These are phyloP conservation scores for Daboia siamensis DNA, from an alignment of 2,113 vertebrate species.

Conservation along the genomic window DNA sequence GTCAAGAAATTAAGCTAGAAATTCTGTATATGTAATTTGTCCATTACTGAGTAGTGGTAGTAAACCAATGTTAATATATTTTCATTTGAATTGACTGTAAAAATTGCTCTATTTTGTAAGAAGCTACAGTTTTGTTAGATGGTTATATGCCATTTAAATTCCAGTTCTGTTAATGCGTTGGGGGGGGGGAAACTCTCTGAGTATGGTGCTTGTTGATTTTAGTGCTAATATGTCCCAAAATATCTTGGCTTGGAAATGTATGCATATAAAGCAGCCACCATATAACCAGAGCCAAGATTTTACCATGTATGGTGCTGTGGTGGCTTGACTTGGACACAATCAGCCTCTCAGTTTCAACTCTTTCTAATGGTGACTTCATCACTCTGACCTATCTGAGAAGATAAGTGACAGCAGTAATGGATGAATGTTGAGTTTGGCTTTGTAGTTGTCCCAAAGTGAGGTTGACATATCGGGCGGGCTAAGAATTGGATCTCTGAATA, in stretches of 20 bases:
- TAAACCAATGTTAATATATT: neutral
- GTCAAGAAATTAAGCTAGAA: neutral
- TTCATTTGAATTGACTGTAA: neutral
- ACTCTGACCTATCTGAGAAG: neutral
- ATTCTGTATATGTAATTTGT: neutral
- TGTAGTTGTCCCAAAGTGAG: accelerated
- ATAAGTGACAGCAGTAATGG: neutral
- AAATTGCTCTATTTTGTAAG: neutral
- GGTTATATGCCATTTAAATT: neutral
- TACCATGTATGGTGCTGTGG: constrained; percentile 16
- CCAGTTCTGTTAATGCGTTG: neutral
- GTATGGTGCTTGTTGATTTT: neutral
- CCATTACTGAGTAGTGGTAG: neutral
- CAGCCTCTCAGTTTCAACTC: neutral
- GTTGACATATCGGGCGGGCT: neutral
- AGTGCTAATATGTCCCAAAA: constrained; percentile 53
- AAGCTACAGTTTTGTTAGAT: neutral
- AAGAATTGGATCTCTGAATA: neutral
- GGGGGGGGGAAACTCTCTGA: neutral
- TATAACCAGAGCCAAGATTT: constrained; percentile 44
- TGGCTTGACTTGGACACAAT: neutral
- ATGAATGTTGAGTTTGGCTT: neutral
- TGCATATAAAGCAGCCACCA: constrained; percentile 49
- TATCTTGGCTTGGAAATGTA: neutral
- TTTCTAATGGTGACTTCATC: constrained; percentile 9